Conservation (phyloP, 2,797 vertebrate species). For the Streptopelia turtur region DNA sequence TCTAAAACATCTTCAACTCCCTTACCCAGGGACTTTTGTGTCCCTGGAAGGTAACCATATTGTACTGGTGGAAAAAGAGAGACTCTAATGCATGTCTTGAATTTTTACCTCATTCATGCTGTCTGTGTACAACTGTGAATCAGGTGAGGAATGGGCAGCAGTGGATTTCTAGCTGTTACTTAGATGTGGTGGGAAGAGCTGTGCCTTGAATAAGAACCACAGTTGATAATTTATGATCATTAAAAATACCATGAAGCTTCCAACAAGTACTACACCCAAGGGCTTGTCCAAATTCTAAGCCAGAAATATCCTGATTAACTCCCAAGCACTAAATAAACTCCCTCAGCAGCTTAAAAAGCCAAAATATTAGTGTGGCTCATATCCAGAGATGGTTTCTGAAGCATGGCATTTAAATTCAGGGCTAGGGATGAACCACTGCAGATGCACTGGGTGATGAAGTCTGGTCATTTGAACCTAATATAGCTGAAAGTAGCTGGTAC, state of each 20-base stretch:
- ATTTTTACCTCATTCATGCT: accelerated
- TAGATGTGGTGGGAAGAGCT: background rate
- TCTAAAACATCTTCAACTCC: background rate
- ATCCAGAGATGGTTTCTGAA: background rate
- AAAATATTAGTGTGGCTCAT: background rate
- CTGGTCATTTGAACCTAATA: background rate
- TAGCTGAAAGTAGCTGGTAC: background rate
- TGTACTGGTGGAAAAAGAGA: background rate
- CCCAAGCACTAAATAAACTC: background rate
- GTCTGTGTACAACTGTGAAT: accelerated
- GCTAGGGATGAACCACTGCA: background rate
- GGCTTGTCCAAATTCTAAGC: background rate
- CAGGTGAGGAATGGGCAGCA: background rate
- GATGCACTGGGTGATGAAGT: background rate
- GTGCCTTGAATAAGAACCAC: background rate
- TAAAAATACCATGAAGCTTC: background rate
- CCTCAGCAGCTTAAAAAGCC: background rate
- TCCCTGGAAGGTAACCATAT: background rate
- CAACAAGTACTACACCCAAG: background rate
- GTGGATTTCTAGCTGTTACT: background rate
- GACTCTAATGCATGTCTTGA: background rate
- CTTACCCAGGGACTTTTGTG: background rate
- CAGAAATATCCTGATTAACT: background rate
- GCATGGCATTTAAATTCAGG: background rate
- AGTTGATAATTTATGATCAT: background rate